A percentile compares a stretch with the other conserved stretches of the same genome.
Evolutionary conservation across 2,113 vertebrate species (phyloP).

Genomic region (Riparia riparia): DNA sequence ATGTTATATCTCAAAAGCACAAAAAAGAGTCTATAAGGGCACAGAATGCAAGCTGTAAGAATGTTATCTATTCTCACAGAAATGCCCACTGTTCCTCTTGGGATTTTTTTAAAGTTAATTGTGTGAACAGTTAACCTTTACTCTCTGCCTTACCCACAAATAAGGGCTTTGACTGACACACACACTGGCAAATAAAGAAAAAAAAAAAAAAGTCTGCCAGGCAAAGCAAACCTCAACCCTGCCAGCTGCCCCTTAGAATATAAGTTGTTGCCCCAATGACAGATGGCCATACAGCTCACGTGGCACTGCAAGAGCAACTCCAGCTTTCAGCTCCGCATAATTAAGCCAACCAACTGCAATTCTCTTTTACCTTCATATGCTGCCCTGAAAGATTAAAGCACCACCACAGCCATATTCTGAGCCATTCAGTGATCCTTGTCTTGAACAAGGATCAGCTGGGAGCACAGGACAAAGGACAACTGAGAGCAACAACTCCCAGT

Average conservation of each 20-base stretch:
- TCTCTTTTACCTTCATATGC: background rate
- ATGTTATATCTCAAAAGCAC: background rate
- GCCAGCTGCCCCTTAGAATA: conserved; percentile 42
- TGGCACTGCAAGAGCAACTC: background rate
- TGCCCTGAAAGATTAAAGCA: background rate
- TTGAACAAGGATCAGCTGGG: background rate
- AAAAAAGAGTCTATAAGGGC: background rate
- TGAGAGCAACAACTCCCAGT: background rate
- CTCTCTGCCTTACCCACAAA: background rate
- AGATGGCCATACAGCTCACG: background rate
- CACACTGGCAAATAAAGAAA: background rate
- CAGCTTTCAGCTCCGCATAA: conserved; percentile 21
- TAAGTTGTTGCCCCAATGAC: conserved; percentile 54
- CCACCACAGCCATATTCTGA: background rate
- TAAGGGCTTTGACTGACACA: background rate
- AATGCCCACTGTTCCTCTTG: background rate
- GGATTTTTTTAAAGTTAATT: conserved; percentile 11
- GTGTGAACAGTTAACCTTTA: background rate
- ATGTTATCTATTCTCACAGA: background rate
- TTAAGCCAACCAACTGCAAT: conserved; percentile 21
- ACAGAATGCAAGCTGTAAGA: background rate
- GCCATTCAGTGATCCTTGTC: background rate
- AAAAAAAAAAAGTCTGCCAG: background rate
- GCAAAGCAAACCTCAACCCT: conserved; percentile 21
- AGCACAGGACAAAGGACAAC: background rate